Evolutionary conservation across 2,888 invertebrate genomes (phyloP).

Genomic region (Lasioglossum pauxillum): DNA sequence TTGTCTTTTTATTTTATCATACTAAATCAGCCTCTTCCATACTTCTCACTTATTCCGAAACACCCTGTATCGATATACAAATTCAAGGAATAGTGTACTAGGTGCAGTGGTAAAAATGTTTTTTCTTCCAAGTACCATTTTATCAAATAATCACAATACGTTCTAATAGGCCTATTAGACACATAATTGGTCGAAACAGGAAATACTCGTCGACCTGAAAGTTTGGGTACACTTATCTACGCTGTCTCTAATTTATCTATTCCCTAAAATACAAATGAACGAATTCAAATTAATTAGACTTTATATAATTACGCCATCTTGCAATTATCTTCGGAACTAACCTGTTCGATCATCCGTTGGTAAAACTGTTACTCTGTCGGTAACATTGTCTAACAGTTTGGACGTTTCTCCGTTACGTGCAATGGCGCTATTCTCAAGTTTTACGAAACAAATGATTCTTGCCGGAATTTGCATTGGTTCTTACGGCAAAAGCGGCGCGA

Average conservation of each 20-base stretch:
- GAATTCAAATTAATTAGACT: background rate
- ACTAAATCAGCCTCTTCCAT: background rate
- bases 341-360: background rate
- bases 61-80: slow-evolving; percentile 28
- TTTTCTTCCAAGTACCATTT: slow-evolving; percentile 17
- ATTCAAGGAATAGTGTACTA: slow-evolving; percentile 25
- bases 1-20: background rate
- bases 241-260: background rate
- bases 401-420: background rate
- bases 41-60: background rate
- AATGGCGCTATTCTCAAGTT: background rate
- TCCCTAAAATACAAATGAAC: background rate
- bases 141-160: slow-evolving; percentile 25
- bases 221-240: slow-evolving; percentile 17
- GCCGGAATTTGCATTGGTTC: background rate
- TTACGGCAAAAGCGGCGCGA: background rate
- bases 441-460: background rate
- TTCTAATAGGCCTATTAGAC: slow-evolving; percentile 45
- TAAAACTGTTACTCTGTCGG: background rate
- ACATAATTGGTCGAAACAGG: slow-evolving; percentile 33
- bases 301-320: background rate
- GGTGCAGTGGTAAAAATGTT: slow-evolving; percentile 35
- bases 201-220: slow-evolving; percentile 20
- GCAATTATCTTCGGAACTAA: background rate
- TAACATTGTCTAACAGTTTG: background rate